Conservation (phyloP, 2,113 vertebrate genomes). For the Indicator maculatus region DNA sequence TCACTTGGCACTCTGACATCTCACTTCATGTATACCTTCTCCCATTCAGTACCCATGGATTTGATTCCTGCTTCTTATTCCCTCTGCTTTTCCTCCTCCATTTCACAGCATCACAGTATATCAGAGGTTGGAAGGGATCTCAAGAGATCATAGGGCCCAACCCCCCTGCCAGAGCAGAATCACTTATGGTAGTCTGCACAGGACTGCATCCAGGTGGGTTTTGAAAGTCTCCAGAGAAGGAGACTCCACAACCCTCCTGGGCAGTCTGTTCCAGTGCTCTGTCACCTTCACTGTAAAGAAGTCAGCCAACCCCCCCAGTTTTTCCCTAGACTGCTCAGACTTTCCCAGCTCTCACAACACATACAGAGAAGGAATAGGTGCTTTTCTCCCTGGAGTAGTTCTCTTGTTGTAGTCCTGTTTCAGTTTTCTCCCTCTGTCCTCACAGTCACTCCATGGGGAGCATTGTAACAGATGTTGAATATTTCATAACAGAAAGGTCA, state of each 20-base stretch:
- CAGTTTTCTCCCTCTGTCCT: neutral
- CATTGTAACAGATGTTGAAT: neutral
- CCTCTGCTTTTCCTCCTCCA: fast-evolving
- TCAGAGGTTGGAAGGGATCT: no score
- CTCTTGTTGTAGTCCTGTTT: neutral
- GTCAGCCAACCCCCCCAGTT: no score
- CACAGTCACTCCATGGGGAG: neutral
- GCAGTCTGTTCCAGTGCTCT: no score
- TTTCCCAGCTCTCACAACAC: neutral
- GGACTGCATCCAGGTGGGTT: no score
- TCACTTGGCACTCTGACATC: neutral
- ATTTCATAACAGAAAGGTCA: neutral
- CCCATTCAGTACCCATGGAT: fast-evolving
- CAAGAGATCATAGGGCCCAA: no score
- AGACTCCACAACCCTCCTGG: no score
- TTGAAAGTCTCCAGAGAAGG: no score
- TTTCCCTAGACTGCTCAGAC: neutral
- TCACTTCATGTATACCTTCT: neutral
- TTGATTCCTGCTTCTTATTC: neutral
- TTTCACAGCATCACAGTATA: neutral
- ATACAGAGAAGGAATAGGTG: neutral
- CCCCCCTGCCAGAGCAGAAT: no score
- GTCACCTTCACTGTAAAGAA: no score
- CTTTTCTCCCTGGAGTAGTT: neutral
- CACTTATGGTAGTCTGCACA: no score